Evolutionary conservation across 2,888 invertebrate genomes (phyloP).

Genomic region (Plagodis pulveraria): DNA sequence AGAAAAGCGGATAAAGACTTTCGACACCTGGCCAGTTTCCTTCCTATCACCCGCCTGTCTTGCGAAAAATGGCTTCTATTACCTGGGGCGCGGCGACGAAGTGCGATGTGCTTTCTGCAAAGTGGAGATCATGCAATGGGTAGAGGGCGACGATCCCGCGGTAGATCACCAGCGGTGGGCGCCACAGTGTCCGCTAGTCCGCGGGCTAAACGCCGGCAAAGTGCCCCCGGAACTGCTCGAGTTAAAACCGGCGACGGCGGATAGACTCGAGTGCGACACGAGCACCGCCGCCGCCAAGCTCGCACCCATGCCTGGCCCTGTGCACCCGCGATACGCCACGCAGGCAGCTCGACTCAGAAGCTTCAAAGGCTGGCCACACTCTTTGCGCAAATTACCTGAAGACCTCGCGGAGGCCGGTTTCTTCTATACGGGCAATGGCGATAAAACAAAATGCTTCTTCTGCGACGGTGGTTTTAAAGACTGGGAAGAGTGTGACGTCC

Average conservation of each 20-base stretch:
- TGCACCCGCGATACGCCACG: no score
- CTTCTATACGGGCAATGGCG: no score
- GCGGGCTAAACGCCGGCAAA: conserved; percentile 85
- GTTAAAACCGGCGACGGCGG: conserved; percentile 38
- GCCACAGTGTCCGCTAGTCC: conserved; percentile 91
- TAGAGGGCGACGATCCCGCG: conserved; percentile 91
- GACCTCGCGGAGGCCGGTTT: no score
- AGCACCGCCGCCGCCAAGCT: conserved; percentile 55
- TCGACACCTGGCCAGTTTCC: conserved; percentile 87
- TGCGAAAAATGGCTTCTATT: conserved; percentile 94
- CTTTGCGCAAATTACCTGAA: no score
- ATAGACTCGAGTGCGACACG: conserved; percentile 68
- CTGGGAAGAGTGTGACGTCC: no score
- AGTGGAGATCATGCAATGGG: conserved; percentile 93
- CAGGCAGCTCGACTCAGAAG: no score
- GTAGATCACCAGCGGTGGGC: conserved; percentile 93
- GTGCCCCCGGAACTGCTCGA: conserved; percentile 53
- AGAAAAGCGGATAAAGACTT: conserved; percentile 87
- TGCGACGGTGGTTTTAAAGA: no score
- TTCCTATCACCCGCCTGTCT: conserved; percentile 87
- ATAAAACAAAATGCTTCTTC: no score
- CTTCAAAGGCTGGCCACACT: no score
- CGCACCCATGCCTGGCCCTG: conserved; percentile 64
- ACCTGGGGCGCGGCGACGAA: conserved; percentile 89
- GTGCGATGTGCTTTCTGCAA: conserved; percentile 93